Evolutionary conservation across 1,140 invertebrate genomes (phyloP), one percentile per base, ranked within the genome.

Genomic region (Mya arenaria): DNA sequence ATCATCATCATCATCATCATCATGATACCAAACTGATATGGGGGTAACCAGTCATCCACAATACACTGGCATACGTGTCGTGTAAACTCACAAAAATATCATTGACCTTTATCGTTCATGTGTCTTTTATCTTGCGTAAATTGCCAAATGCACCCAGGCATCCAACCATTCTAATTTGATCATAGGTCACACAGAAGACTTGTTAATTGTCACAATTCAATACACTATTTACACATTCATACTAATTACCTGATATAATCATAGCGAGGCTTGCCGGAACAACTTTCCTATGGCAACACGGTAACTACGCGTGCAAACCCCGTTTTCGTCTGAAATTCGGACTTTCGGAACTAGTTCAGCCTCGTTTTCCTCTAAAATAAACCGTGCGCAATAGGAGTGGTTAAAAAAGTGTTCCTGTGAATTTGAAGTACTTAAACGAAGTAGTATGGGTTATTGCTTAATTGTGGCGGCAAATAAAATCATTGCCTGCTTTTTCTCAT

Each of bases 401-500:
- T 44, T 63, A 63, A 75, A 48, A 63, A 37, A 34, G 73, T n/a
- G 62, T 74, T 75, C 73, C 60, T 32, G 19, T 30, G 25, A 17
- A 75, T 62, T 75, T 75, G 52, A 37, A 39, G 60, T 75, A 75
- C 62, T 75, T 75, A 65, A 75, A 75, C 73, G 63, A 75, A 75
- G 56, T 75, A 41, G 28, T 65, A 52, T 41, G 63, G 73, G 48
- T 75, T 63, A 75, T 63, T 75, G 63, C 73, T 63, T 75, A 75
- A 75, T 75, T 75, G 73, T 75, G 62, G 41, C 44, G 73, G 63
- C 73, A 75, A 62, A 75, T 75, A 65, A 75, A 75, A 75, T 75
- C 73, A 39, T 75, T 37, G 36, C 28, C 34, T 75, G 58, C 73
- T 62, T 75, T 41, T 63, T 63, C 44, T 32, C 73, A 75, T 75